A percentile compares a stretch with the other conserved stretches of the same genome.
These are phyloP conservation scores for Isaurus tuberculatus DNA, from an alignment of 92 coral and sea anemone species.

Conservation along the genomic window DNA sequence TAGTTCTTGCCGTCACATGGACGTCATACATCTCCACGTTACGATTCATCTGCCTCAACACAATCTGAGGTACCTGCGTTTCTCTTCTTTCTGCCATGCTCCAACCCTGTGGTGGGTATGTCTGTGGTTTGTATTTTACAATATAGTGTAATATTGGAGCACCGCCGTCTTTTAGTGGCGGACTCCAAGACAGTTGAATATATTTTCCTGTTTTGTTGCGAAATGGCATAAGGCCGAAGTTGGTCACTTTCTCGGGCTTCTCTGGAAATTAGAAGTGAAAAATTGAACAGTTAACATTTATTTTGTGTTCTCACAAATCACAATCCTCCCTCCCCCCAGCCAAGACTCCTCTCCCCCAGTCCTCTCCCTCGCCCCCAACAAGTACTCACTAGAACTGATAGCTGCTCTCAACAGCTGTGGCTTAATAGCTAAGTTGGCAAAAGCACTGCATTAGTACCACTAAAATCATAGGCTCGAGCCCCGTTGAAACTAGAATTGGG, in stretches of 20 bases:
- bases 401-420: too few species aligned
- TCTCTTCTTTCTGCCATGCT: background rate
- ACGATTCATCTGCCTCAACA: conserved; percentile 4
- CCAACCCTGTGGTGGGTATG: conserved; percentile 12
- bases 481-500: too few species aligned
- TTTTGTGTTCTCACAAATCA: background rate
- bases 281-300: background rate
- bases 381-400: too few species aligned
- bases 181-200: conserved; percentile 15
- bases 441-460: too few species aligned
- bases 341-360: too few species aligned
- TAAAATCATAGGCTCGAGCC: too few species aligned
- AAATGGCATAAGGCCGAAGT: background rate
- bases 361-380: too few species aligned
- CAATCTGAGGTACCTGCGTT: conserved; percentile 7
- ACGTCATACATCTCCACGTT: conserved; percentile 23
- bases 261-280: background rate
- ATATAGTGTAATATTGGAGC: conserved; percentile 16
- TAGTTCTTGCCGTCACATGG: conserved; percentile 25
- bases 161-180: conserved; percentile 24
- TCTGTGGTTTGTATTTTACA: conserved; percentile 9
- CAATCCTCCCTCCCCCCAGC: too few species aligned
- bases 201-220: conserved; percentile 25
- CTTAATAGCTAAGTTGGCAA: too few species aligned
- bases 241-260: conserved; percentile 25